Base-by-base conservation (phyloP, 2,113 vertebrate species). In the Oncorhynchus kisutch region DNA sequence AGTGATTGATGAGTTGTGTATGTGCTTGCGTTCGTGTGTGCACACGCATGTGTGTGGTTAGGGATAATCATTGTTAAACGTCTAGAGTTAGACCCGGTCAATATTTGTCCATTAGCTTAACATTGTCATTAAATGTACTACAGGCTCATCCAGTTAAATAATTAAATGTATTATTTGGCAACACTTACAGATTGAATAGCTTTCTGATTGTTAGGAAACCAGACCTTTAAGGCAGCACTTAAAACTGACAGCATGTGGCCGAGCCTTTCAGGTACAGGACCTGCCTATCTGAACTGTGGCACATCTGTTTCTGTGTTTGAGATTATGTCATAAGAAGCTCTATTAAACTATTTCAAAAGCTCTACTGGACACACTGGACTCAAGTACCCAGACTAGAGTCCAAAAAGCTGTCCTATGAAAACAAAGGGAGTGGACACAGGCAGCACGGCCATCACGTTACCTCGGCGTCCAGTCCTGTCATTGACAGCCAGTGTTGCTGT, bases 1-100 rank as follows among this genome's bases (percentile, higher is more conserved):
- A 11, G 25, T 27, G 59, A 82, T 75, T 82, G 72, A 85, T 77
- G 71, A 85, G 73, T 24, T 24, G 59, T 64, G 54, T 65, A 25
- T 34, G 64, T 25, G 20, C 24, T 18, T 74, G 60, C 25, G 20
- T 74, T 34, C 45, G 72, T 49, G 14, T 73, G 72, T 49, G 39
- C 13, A 12, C 24, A 20, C 66, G 34, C 14, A n/a, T 67, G 24
- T 51, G 73, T 20, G 60, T 67, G 16, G 27, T 67, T 39, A 73
- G 76, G 2, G 3, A 57, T 4, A 27, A 29, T 71, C 8, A 25
- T 29, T 20, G 9, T 3, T 29, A 27, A 29, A 18, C 27, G 25
- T 71, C 70, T 57, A 71, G 39, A 45, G 51, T 51, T 24, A 54
- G 27, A 57, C 49, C 16, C 13, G 27, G 5, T 24, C 49, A 57